Conservation (phyloP, 1,140 invertebrate species). For the Gyrodactylus salaris region DNA sequence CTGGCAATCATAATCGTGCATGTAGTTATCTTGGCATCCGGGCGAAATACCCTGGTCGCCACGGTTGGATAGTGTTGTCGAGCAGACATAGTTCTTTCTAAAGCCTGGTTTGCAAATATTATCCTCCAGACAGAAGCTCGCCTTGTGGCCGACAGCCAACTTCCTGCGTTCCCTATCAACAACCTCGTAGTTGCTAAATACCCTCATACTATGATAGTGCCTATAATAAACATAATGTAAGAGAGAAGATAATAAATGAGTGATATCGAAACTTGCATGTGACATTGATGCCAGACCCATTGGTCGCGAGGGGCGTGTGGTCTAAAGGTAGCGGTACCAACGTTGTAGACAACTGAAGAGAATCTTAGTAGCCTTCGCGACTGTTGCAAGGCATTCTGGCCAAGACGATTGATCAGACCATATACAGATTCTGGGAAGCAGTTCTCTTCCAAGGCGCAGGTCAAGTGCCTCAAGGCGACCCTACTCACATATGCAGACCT, state of each 20-base stretch:
- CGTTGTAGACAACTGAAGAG: constrained; percentile 52
- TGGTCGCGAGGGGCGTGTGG: constrained; percentile 52
- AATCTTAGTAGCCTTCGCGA: constrained; percentile 43
- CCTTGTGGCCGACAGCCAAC: constrained; percentile 74
- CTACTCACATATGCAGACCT: constrained; percentile 51
- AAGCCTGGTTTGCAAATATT: constrained; percentile 37
- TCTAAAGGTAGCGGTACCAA: constrained; percentile 53
- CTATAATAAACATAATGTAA: constrained; percentile 21
- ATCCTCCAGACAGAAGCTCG: constrained; percentile 76
- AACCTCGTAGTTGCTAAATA: constrained; percentile 73
- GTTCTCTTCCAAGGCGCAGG: constrained; percentile 84
- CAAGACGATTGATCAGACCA: constrained; percentile 14
- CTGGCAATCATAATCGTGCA: constrained; percentile 69
- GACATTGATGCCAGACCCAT: constrained; percentile 88
- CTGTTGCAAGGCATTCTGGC: constrained; percentile 34
- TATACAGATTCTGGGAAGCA: constrained; percentile 52
- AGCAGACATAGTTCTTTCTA: constrained; percentile 22
- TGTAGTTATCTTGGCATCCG: constrained; percentile 68
- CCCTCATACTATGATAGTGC: constrained; percentile 92
- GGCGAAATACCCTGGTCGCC: constrained; percentile 31
- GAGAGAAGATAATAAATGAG: not conserved
- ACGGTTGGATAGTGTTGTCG: not conserved
- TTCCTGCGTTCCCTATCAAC: constrained; percentile 32
- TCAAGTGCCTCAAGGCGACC: constrained; percentile 40
- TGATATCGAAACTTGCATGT: constrained; percentile 31